phyloP scores from a whole-genome alignment of 2,113 vertebrate species.

The Chaetodon trifascialis region DNA sequence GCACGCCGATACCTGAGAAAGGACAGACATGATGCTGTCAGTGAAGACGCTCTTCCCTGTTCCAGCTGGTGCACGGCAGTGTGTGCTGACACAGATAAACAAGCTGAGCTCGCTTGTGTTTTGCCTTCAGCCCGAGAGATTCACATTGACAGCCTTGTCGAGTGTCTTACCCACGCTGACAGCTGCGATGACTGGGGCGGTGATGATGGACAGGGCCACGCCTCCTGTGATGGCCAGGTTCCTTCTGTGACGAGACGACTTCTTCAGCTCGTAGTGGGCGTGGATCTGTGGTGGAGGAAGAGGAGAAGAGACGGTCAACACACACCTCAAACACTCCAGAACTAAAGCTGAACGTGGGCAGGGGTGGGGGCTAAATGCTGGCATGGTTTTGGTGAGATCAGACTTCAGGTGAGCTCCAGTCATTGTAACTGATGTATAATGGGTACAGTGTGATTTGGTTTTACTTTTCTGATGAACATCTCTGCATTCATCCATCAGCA shows the following conservation, averaged over 20 bases:
- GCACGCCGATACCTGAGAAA: constrained; percentile 93
- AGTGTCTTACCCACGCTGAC: constrained; percentile 94
- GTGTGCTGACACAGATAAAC: neutral
- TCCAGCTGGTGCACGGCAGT: neutral
- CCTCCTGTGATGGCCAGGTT: constrained; percentile 98
- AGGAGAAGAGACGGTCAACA: neutral
- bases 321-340: neutral
- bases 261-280: constrained; percentile 96
- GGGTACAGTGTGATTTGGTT: no score
- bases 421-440: no score
- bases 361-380: neutral
- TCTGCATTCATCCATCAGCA: no score
- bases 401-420: neutral
- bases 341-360: neutral
- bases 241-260: constrained; percentile 93
- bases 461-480: no score
- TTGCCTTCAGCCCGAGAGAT: neutral
- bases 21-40: neutral
- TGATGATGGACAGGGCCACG: constrained; percentile 95
- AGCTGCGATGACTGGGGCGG: constrained; percentile 96
- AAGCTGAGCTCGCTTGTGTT: neutral
- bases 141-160: neutral
- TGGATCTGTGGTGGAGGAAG: constrained; percentile 89
- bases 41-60: neutral
- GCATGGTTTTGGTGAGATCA: neutral